A percentile compares a stretch with the other conserved stretches of the same genome.
Conservation (phyloP, 2,888 invertebrate species). For the Tiliacea citrago region DNA sequence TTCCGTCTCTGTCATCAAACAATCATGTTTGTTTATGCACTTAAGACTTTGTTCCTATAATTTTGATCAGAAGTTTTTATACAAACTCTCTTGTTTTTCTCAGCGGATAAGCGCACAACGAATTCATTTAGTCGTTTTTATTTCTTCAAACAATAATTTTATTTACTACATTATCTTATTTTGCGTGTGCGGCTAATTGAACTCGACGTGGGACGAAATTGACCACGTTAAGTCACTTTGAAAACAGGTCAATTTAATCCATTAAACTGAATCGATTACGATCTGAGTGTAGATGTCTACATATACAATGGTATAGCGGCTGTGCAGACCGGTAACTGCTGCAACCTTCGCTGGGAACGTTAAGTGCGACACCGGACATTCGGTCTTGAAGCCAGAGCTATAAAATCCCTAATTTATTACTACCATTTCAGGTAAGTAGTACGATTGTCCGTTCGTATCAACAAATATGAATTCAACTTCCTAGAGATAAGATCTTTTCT, state of each 20-base stretch:
- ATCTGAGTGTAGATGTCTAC: constrained; percentile 61
- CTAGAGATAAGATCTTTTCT: constrained; percentile 76
- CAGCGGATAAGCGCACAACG: neutral
- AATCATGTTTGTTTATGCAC: constrained; percentile 47
- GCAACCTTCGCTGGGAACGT: constrained; percentile 68
- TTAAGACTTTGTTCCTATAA: constrained; percentile 32
- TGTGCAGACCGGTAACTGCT: constrained; percentile 69
- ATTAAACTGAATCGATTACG: constrained; percentile 74
- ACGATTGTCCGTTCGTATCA: constrained; percentile 73
- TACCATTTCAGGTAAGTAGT: constrained; percentile 73
- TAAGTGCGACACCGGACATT: constrained; percentile 69
- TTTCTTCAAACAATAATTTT: constrained; percentile 14
- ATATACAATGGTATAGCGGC: constrained; percentile 71
- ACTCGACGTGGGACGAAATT: constrained; percentile 65
- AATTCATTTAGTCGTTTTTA: neutral
- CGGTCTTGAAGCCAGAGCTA: constrained; percentile 71
- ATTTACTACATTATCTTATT: constrained; percentile 50
- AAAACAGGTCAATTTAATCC: constrained; percentile 72
- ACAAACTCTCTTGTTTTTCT: neutral
- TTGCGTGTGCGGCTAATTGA: constrained; percentile 59
- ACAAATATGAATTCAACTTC: constrained; percentile 72
- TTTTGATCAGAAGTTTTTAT: neutral
- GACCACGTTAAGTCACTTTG: constrained; percentile 68
- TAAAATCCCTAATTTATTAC: constrained; percentile 75
- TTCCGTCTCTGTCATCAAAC: constrained; percentile 64